Evolutionary conservation across 1,140 invertebrate species (phyloP).

Genomic region (Metopolophium dirhodum): DNA sequence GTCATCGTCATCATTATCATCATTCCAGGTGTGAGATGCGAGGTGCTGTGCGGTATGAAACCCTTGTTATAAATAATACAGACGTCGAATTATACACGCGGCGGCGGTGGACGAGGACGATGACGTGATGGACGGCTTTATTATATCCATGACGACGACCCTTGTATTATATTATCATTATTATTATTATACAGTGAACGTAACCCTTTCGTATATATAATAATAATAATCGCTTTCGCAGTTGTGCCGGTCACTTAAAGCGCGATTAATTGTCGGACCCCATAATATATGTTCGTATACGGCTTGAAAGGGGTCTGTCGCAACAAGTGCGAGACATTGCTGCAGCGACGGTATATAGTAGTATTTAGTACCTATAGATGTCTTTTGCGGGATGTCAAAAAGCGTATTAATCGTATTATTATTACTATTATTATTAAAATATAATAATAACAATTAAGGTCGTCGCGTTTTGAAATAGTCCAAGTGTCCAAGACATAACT

Average conservation of each 20-base stretch:
- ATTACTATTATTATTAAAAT: not conserved
- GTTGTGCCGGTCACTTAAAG: slow-evolving; percentile 30
- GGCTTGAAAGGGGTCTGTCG: not conserved
- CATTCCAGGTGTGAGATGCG: slow-evolving; percentile 8
- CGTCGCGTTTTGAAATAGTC: not conserved
- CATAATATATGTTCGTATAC: not conserved
- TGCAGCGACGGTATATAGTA: not conserved
- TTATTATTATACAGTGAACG: not conserved
- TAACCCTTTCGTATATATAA: slow-evolving; percentile 41
- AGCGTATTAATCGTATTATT: not conserved
- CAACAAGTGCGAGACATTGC: slow-evolving; percentile 17
- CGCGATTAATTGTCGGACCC: slow-evolving; percentile 44
- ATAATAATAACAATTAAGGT: not conserved
- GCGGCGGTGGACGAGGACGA: not conserved
- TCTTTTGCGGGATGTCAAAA: not conserved
- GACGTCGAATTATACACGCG: not conserved
- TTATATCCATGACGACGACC: slow-evolving; percentile 27
- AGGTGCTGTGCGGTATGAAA: not conserved
- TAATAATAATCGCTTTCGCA: not conserved
- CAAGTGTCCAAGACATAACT: not conserved
- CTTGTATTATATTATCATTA: slow-evolving; percentile 9
- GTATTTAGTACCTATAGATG: not conserved
- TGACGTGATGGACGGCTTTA: slow-evolving; percentile 36
- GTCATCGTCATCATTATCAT: not conserved
- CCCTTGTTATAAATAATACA: slow-evolving; percentile 32